A percentile compares a stretch with the other conserved stretches of the same genome.
Evolutionary conservation across 2,888 invertebrate species (phyloP).

Genomic region (Gandaritis pyraliata): DNA sequence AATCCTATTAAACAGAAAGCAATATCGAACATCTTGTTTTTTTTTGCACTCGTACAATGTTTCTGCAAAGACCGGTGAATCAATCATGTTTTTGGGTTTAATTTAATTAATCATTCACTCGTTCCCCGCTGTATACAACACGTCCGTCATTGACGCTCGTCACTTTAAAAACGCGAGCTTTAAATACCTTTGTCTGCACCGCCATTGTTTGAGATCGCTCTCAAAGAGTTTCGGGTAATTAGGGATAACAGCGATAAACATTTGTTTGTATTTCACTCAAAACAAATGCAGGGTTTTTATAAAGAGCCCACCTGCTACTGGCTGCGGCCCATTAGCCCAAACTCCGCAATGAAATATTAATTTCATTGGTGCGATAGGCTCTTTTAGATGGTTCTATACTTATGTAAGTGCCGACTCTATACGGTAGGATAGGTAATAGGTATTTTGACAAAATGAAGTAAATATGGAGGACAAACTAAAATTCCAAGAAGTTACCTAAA

Average conservation of each 20-base stretch:
- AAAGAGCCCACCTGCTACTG: conserved; percentile 42
- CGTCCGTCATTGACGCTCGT: not conserved
- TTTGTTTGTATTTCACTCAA: conserved; percentile 38
- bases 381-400: not conserved
- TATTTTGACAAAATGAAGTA: too few relatives aligned
- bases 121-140: conserved; percentile 1
- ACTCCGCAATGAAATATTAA: not conserved
- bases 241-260: conserved; percentile 34
- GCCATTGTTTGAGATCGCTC: conserved; percentile 31
- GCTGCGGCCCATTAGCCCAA: not conserved
- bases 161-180: conserved; percentile 5
- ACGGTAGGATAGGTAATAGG: too few relatives aligned
- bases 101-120: too few relatives aligned
- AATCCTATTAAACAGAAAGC: too few relatives aligned
- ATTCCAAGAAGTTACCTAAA: too few relatives aligned
- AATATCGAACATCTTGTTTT: too few relatives aligned
- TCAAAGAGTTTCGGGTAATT: conserved; percentile 37
- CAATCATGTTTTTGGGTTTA: too few relatives aligned
- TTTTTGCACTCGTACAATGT: too few relatives aligned
- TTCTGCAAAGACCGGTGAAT: too few relatives aligned
- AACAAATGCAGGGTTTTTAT: conserved; percentile 43
- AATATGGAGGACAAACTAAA: too few relatives aligned
- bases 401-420: too few relatives aligned
- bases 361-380: not conserved
- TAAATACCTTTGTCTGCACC: conserved; percentile 29